Evolutionary conservation across 2,888 invertebrate genomes (phyloP), one percentile per base, ranked within the genome.

Genomic region (Caenorhabditis becei): DNA sequence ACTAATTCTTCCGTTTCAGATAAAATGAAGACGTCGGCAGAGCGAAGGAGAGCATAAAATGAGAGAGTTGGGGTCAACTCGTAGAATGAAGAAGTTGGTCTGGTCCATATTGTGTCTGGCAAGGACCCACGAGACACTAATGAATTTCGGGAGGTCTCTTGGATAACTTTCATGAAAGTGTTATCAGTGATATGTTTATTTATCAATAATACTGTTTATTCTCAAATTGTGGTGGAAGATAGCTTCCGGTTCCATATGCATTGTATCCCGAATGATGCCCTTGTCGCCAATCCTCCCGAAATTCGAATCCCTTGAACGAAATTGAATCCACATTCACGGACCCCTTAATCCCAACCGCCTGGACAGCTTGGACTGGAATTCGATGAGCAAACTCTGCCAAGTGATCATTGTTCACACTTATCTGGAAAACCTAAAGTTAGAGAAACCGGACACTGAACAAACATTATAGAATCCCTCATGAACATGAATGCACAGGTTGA

Each of bases 321-420:
- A 87, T 77, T 53, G 83, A 75, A 14, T 84, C 81, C 23, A 85
- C 72, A 23, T 72, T 53, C 3, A 79, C 83, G 35, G 77, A 56
- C 26, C 87, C 87, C 58, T 77, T 66, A 63, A 86, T 59, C 14
- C 86, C 87, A 11, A 87, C 28, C 0, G 84, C 86, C 71, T 87
- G 86, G 7, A 87, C 83, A 26, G 70, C 66, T 69, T 82, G 72
- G 49, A 83, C 69, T 5, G 86, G 86, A 23, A 83, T 77, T 24
- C 86, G 66, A 54, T 87, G 86, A 14, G 72, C 65, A 70, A 83
- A 87, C 32, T 83, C 78, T 28, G 77, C 86, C 32, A 87, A 44
- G 44, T 82, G 80, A 51, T 72, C 67, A 26, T 83, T 85, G 67
- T 87, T 87, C 47, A 87, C 84, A 44, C 78, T 75, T 44, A 87